Percentiles rank a stretch among this genome's conserved stretches.
Evolutionary conservation across 1,140 invertebrate species (phyloP).

Genomic region (Drosophila albomicans): DNA sequence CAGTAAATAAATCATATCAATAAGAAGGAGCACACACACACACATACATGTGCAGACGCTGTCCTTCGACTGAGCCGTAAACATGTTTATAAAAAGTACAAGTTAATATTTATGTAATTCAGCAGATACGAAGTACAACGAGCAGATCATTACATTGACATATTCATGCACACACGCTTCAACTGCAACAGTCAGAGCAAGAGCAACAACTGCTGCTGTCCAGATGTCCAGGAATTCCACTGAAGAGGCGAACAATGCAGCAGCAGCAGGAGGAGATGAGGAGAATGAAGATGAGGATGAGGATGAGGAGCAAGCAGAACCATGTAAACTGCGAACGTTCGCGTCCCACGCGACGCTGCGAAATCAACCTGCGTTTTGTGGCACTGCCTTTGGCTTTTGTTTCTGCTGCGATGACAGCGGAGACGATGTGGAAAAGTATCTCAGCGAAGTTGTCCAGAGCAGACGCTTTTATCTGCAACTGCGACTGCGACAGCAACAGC

Average conservation of each 20-base stretch:
- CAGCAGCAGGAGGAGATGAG: neutral
- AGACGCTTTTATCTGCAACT: slow-evolving; percentile 60
- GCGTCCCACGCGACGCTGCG: slow-evolving; percentile 45
- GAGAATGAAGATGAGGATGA: neutral
- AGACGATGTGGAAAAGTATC: slow-evolving; percentile 30
- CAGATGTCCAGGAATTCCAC: slow-evolving; percentile 56
- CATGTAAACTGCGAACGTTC: slow-evolving; percentile 46
- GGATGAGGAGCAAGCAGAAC: neutral
- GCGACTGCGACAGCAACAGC: slow-evolving; percentile 15
- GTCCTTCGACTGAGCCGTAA: slow-evolving; percentile 38
- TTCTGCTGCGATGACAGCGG: slow-evolving; percentile 23
- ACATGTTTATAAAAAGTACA: slow-evolving; percentile 82
- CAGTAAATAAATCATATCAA: slow-evolving; percentile 78
- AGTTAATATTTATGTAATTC: slow-evolving; percentile 82
- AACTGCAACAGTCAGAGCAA: neutral
- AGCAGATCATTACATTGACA: slow-evolving; percentile 79
- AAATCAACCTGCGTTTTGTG: slow-evolving; percentile 47
- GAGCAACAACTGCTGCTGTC: neutral
- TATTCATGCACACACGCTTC: slow-evolving; percentile 68
- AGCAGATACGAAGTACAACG: slow-evolving; percentile 57
- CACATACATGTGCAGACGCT: neutral
- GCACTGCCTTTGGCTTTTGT: slow-evolving; percentile 42
- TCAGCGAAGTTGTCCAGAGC: neutral
- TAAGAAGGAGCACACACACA: slow-evolving; percentile 34
- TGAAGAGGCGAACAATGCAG: slow-evolving; percentile 51